Base-by-base conservation (phyloP, 1,140 invertebrate genomes). In the Nasonia vitripennis region DNA sequence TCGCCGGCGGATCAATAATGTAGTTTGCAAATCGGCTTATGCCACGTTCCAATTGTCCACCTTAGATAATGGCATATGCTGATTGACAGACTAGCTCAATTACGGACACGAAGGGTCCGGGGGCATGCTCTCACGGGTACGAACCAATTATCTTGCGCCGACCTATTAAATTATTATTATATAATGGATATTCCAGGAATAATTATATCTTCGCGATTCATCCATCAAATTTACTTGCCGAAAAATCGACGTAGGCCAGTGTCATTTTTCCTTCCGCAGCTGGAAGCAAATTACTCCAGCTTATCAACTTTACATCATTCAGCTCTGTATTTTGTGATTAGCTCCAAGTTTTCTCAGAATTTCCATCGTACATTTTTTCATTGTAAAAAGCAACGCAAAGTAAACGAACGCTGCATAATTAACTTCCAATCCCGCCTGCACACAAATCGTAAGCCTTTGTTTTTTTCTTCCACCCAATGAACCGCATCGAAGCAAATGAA, bases 61-160 rank as follows among this genome's bases (percentile, higher is more conserved):
- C 55, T 62, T 62, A 62, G 55, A 62, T 62, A 62, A 62, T 62
- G 55, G 55, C 55, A 20, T n/a, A 62, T 62, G 55, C 55, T 62
- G 55, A 62, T 62, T 62, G 55, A 62, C 55, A 62, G 55, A 20
- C 55, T n/a, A 62, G 20, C 55, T 62, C 55, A 62, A 62, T 62
- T 62, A 62, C 20, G 55, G 20, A 17, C 55, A 62, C 17, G 55
- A 62, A 62, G 55, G 55, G 17, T 9, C 55, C 17, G 20, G 55
- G 55, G 55, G 17, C 55, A 62, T 62, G 55, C 55, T 62, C 55
- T 62, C 55, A 62, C 55, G 55, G 20, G 55, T 20, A 62, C 51
- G 51, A 55, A 62, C 20, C 55, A 20, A n/a, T 62, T 62, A 62
- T 62, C 14, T 62, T 62, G 7, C 5, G n/a, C 5, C 17, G 55